Evolutionary conservation across 1,140 invertebrate species (phyloP), one percentile per base, ranked within the genome.

Genomic region (Microplitis mediator): DNA sequence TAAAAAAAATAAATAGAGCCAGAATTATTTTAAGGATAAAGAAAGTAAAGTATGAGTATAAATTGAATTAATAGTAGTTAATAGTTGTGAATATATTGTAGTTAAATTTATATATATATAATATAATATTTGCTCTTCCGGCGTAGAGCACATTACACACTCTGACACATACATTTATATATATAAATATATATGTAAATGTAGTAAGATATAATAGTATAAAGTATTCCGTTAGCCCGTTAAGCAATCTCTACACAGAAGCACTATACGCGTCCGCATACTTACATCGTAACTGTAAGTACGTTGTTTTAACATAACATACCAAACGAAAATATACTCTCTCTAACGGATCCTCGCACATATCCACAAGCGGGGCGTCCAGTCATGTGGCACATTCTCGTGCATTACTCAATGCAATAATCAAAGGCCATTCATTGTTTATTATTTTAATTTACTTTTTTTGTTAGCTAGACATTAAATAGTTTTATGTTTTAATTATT

Each of bases 371-470:
- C 67, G 74, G 72, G 74, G 68, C 14, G 39, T 74, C 61, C 70
- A 73, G 77, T 76, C 70, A 61, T 76, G 69, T 76, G 68, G 67
- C 79, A 77, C 77, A 73, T 75, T 75, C 58, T 77, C 71, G 79
- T 81, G 81, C 78, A 79, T 76, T 77, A 80, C 76, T 81, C 79
- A 80, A 81, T 80, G 82, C 81, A 82, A 81, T 82, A 80, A 83
- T 82, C 80, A 79, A 84, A 82, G 82, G 83, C 82, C 82, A 85
- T 85, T 83, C 77, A 80, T 80, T 81, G 61, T 74, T 83, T 81
- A 69, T 82, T 80, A 74, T 74, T 79, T 64, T 79, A 76, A 78
- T 75, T 77, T 65, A 75, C 68, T 58, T 56, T 70, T 52, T 54
- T 68, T 67, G 63, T 65, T 69, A 69, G 72, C 3, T n/a, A 54